Percentiles rank a stretch among this genome's conserved stretches.
These are phyloP conservation scores for Choloepus didactylus DNA, from an alignment of 2,797 vertebrate genomes.

Conservation along the genomic window DNA sequence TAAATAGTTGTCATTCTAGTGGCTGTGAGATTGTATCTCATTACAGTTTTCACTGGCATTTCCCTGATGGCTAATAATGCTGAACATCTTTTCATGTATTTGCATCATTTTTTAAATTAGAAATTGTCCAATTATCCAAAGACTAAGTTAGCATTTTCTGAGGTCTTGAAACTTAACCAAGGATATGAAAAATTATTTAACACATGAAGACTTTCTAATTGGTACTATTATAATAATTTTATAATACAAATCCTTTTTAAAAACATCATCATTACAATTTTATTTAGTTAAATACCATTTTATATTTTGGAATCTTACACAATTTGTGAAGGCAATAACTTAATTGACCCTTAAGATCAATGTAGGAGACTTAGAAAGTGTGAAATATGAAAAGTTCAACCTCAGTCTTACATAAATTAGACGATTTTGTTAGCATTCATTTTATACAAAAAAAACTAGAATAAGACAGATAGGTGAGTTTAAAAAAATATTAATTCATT, in stretches of 20 bases:
- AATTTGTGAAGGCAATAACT: background rate
- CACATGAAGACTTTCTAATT: background rate
- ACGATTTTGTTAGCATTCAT: conserved; percentile 6
- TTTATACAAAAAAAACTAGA: conserved; percentile 17
- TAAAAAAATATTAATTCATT: background rate
- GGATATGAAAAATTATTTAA: background rate
- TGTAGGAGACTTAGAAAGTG: background rate
- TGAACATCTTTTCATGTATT: no score
- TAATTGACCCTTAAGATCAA: background rate
- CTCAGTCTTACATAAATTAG: background rate
- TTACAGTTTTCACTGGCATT: no score
- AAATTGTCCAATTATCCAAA: conserved; percentile 4
- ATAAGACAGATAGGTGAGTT: background rate
- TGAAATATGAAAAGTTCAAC: background rate
- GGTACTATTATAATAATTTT: background rate
- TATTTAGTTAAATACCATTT: background rate
- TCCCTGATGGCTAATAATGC: no score
- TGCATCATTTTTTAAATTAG: conserved; percentile 1
- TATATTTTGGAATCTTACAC: background rate
- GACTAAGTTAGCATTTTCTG: conserved; percentile 4
- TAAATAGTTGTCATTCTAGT: no score
- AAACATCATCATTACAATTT: background rate
- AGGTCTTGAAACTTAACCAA: background rate
- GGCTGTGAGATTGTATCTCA: no score
- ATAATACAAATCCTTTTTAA: background rate